Evolutionary conservation across 2,888 invertebrate genomes (phyloP).

Genomic region (Epistrophe eligans): DNA sequence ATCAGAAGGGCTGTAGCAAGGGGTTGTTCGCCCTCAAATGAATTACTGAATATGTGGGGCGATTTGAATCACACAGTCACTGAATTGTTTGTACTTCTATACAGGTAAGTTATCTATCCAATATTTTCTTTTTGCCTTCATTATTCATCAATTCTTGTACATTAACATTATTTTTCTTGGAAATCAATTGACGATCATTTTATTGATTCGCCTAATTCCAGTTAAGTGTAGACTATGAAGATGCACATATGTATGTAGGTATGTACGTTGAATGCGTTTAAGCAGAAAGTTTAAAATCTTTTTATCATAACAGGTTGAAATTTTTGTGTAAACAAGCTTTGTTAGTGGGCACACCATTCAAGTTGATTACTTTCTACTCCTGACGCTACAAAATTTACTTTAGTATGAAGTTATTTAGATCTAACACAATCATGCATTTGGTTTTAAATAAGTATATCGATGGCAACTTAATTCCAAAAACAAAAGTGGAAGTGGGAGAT

Average conservation of each 20-base stretch:
- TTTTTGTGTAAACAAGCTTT: background rate
- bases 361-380: too few species aligned
- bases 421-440: too few species aligned
- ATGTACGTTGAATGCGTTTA: background rate
- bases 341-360: too few species aligned
- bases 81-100: conserved; percentile 90
- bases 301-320: background rate
- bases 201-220: background rate
- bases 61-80: conserved; percentile 92
- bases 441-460: too few species aligned
- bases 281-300: background rate
- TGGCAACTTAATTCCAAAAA: too few species aligned
- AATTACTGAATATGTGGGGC: conserved; percentile 91
- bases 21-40: conserved; percentile 89
- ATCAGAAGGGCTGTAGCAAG: conserved; percentile 86
- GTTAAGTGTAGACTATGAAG: too few species aligned
- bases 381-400: too few species aligned
- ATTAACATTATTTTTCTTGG: background rate
- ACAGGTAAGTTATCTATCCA: conserved; percentile 79
- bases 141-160: background rate
- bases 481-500: too few species aligned
- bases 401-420: too few species aligned
- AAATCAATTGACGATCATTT: background rate
- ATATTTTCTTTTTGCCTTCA: background rate
- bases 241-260: too few species aligned